These are phyloP conservation scores for Dugesia japonica DNA, from an alignment of 2,888 invertebrate species.

Conservation along the genomic window DNA sequence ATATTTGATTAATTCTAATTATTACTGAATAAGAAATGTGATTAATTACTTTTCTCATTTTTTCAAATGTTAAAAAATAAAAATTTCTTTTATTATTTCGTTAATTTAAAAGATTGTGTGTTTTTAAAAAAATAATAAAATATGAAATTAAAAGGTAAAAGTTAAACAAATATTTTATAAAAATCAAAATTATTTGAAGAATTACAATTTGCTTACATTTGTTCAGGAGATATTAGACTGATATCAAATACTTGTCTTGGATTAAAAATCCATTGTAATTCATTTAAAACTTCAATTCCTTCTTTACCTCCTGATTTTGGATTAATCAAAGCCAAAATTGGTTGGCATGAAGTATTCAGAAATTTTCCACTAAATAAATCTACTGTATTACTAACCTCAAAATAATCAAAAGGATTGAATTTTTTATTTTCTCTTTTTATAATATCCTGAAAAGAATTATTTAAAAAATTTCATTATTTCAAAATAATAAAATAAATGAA, in stretches of 20 bases:
- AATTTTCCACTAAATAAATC: neutral
- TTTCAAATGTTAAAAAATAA: no score
- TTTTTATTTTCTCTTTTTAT: neutral
- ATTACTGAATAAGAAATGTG: no score
- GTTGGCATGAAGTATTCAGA: neutral
- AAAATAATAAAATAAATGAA: no score
- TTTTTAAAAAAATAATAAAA: no score
- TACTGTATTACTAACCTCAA: neutral
- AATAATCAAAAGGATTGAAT: neutral
- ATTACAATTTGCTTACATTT: neutral
- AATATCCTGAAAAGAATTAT: neutral
- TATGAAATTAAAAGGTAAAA: no score
- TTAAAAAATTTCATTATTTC: no score
- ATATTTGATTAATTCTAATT: no score
- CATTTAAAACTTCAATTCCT: neutral
- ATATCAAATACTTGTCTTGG: neutral
- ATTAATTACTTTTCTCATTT: no score
- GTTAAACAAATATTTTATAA: no score
- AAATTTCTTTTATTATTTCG: no score
- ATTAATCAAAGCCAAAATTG: neutral
- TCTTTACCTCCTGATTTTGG: constrained; percentile 6
- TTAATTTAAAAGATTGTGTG: no score
- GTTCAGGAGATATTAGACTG: neutral
- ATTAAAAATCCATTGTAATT: constrained; percentile 14
- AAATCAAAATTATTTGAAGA: no score